Base-by-base conservation (phyloP, 2,888 invertebrate genomes). In the Drosophila meridionalis region DNA sequence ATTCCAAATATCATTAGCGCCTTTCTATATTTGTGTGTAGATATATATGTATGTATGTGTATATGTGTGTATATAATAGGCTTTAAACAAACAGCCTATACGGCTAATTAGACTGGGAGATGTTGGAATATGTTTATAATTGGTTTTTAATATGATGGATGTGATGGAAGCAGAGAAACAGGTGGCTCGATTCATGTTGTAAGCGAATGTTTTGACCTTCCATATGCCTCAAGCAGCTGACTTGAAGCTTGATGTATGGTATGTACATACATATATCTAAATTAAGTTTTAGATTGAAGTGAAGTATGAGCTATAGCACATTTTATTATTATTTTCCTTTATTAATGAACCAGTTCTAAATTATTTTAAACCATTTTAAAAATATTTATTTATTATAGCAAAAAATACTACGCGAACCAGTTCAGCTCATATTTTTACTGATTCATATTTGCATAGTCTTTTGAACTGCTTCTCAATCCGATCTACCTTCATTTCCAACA, bases 1-100 rank as follows among this genome's bases (percentile, higher is more conserved):
- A 57, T 56, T 50, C 9, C 30, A 42, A 52, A 70, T 58, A 69
- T 70, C 72, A 73, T 79, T 80, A 79, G 69, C 62, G 60, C 30
- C 40, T 48, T n/a, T 60, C 36, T 43, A 47, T 34, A 43, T 30
- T 20, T 57, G 34, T 32, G 9, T 5, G 7, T 59, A 20, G 28
- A 28, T 32, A 40, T n/a, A 52, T 43, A 48, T 8, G 14, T 45
- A 30, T 45, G 4, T 63, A 47, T 28, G 2, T 40, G 7, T 42
- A 9, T 63, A 47, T 28, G 2, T 40, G 7, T n/a, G 7, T n/a
- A 28, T 56, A n/a, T 47, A 8, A 64, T 62, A 9, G 28, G 34
- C 9, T 32, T 62, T 73, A 45, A 47, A 28, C 50, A 76, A 76
- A 76, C 62, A 52, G 38, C 14, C 36, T n/a, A 34, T n/a, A 20